Percentiles rank a stretch among this genome's conserved stretches.
These are phyloP conservation scores for Corynorhinus townsendii DNA, from an alignment of 2,113 vertebrate genomes.

Conservation along the genomic window DNA sequence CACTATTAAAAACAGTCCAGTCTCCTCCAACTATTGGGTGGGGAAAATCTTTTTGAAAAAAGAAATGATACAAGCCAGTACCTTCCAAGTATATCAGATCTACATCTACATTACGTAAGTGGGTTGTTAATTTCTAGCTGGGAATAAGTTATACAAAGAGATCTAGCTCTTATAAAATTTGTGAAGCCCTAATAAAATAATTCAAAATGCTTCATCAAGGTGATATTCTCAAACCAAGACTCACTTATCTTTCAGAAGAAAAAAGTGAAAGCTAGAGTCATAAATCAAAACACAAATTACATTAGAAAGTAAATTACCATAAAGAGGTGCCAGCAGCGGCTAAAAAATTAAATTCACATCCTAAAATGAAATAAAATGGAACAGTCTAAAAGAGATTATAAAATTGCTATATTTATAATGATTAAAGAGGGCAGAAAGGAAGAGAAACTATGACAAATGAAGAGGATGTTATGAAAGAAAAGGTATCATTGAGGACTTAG, in stretches of 20 bases:
- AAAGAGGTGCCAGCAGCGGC: neutral
- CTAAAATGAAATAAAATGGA: conserved; percentile 2
- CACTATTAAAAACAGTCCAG: neutral
- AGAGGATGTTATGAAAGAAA: neutral
- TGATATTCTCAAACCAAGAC: neutral
- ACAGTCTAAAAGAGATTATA: neutral
- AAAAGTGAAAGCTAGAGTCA: neutral
- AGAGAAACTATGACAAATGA: neutral
- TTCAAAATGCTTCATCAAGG: neutral
- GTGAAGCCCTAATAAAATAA: neutral
- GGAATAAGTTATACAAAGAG: neutral
- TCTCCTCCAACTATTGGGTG: neutral
- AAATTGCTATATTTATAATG: neutral
- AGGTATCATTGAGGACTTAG: neutral
- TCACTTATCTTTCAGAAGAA: neutral
- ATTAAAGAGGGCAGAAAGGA: neutral
- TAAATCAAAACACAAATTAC: neutral
- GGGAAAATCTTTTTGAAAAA: neutral
- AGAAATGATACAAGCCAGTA: neutral
- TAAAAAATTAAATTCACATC: neutral
- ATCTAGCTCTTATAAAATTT: neutral
- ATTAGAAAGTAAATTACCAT: neutral
- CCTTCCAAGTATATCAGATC: neutral
- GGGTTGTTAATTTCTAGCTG: neutral
- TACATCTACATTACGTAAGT: conserved; percentile 7